Evolutionary conservation across 2,113 vertebrate species (phyloP), one percentile per base, ranked within the genome.

Genomic region (Romanogobio albipinnatus): DNA sequence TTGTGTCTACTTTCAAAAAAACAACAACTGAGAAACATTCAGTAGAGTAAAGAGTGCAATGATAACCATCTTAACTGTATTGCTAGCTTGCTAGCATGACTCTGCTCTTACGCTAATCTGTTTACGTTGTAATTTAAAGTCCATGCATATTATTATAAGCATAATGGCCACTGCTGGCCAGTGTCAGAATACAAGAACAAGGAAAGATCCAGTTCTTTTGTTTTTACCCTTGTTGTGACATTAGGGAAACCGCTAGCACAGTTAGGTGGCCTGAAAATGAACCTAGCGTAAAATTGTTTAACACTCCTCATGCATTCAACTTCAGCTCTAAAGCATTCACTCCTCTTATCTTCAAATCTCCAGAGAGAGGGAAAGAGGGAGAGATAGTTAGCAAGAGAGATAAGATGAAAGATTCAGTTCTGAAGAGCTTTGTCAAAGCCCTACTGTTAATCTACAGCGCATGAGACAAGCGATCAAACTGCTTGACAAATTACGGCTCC

Each of bases 391-490:
- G 76, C 76, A 22, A 39, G 64, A 70, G 26, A 36, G 80, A 82
- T 39, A 71, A 71, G 80, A 82, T 82, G 64, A 82, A 82, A 82
- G 80, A 82, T 71, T 56, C 29, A 58, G 49, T 22, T 51, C 45
- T 58, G 64, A 56, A 82, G 47, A 82, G 45, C 45, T 81, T 81
- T 81, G 62, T 36, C 79, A 81, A 68, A 49, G 78, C 26, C 2
- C 17, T 14, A 68, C 79, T 81, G 79, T 82, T 71, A 82, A 82
- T 71, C 80, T 82, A 82, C 64, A 71, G 80, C 19, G 33, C 49
- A 79, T 36, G 26, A 73, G 82, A 73, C 62, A 78, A 74, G 79
- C 17, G 73, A 66, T 47, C 33, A 82, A 70, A 56, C 33, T 39
- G 22, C 26, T 82, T 22, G 39, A 79, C 47, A 51, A 84, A 77